Evolutionary conservation across 2,113 vertebrate genomes (phyloP).

Genomic region (Percina caprodes): DNA sequence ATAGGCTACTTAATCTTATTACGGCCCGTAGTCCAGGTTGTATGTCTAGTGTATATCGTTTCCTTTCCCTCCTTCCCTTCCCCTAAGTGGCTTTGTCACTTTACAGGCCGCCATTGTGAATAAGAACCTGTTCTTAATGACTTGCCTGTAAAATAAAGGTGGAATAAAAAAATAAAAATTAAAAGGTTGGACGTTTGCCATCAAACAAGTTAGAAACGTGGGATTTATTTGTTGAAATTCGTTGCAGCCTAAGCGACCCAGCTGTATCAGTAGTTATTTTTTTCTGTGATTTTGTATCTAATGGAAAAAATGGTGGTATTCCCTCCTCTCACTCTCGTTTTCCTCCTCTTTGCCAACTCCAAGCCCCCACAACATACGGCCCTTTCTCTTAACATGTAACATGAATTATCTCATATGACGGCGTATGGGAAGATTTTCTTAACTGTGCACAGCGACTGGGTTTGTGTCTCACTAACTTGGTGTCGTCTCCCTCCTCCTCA

Average conservation of each 20-base stretch:
- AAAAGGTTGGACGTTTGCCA: too few relatives aligned
- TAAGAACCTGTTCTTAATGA: too few relatives aligned
- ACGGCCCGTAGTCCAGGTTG: too few relatives aligned
- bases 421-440: not conserved
- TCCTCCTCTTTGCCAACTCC: not conserved
- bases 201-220: not conserved
- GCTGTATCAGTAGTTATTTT: not conserved
- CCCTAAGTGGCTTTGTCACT: too few relatives aligned
- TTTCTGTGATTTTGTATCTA: not conserved
- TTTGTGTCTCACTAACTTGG: slow-evolving; percentile 26
- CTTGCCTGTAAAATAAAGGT: too few relatives aligned
- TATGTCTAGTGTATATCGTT: too few relatives aligned
- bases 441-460: slow-evolving; percentile 18
- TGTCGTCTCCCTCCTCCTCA: slow-evolving; percentile 46
- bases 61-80: too few relatives aligned
- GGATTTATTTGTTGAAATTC: not conserved
- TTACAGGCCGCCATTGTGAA: too few relatives aligned
- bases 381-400: not conserved
- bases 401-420: slow-evolving; percentile 13
- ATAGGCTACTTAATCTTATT: too few relatives aligned
- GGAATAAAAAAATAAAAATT: too few relatives aligned
- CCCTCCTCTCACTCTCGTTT: not conserved
- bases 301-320: not conserved
- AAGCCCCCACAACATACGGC: not conserved
- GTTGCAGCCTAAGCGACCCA: not conserved